A percentile compares a stretch with the other conserved stretches of the same genome.
These are phyloP conservation scores for Philhelius pedissequus DNA, from an alignment of 2,888 invertebrate genomes.

Conservation along the genomic window DNA sequence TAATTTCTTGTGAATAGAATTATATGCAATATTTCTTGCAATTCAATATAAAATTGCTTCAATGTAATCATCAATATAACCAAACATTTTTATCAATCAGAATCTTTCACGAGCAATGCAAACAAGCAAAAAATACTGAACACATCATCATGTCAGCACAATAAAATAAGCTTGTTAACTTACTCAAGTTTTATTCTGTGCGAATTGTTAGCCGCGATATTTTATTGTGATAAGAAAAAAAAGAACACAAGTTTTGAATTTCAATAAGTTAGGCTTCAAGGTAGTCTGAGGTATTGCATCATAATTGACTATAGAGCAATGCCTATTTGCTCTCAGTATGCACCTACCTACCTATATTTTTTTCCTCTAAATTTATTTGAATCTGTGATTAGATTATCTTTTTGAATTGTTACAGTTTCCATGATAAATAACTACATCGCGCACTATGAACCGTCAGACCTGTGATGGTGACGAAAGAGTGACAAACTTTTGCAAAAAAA, in stretches of 20 bases:
- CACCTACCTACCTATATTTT: neutral
- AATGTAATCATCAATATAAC: neutral
- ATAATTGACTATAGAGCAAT: slow-evolving; percentile 18
- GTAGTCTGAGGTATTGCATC: slow-evolving; percentile 11
- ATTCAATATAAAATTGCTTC: too few relatives aligned
- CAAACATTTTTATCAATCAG: neutral
- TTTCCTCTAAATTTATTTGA: slow-evolving; percentile 1
- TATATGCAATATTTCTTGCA: too few relatives aligned
- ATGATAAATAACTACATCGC: neutral
- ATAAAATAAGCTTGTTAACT: neutral
- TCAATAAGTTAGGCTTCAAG: slow-evolving; percentile 15
- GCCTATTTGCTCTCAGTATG: neutral
- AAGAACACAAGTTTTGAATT: neutral
- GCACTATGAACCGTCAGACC: neutral
- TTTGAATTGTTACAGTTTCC: slow-evolving; percentile 46
- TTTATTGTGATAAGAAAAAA: neutral
- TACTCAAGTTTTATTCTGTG: neutral
- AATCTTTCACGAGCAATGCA: neutral
- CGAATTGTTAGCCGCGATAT: neutral
- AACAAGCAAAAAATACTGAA: neutral
- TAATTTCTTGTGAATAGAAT: too few relatives aligned
- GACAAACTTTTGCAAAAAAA: slow-evolving; percentile 44
- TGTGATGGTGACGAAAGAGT: slow-evolving; percentile 50
- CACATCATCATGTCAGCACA: neutral
- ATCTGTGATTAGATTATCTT: slow-evolving; percentile 29